Conservation (phyloP, 2,113 vertebrate species). For the Serranochromis macrocephalus region DNA sequence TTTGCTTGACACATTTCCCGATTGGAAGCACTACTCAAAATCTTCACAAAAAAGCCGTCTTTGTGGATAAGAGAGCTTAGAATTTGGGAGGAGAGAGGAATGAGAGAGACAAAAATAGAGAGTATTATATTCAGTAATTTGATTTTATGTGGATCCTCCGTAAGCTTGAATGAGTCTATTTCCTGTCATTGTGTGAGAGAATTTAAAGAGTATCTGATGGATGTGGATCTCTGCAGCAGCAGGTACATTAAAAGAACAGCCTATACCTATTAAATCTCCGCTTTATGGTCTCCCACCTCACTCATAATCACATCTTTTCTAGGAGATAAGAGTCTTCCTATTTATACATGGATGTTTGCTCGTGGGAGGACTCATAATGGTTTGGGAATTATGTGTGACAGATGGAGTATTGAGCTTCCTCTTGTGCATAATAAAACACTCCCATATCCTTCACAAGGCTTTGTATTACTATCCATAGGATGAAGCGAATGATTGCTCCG, state of each 20-base stretch:
- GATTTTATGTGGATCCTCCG: slow-evolving; percentile 18
- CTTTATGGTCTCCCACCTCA: slow-evolving; percentile 8
- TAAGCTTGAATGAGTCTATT: slow-evolving; percentile 31
- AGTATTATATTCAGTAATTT: slow-evolving; percentile 41
- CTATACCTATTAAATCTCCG: not conserved
- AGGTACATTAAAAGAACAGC: slow-evolving; percentile 23
- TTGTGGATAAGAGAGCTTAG: not conserved
- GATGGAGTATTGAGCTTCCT: slow-evolving; percentile 9
- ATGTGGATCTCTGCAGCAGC: slow-evolving; percentile 13
- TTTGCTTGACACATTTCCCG: slow-evolving; percentile 5
- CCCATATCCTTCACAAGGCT: not conserved
- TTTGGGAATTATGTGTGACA: slow-evolving; percentile 16
- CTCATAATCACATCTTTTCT: not conserved
- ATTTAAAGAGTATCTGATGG: slow-evolving; percentile 31
- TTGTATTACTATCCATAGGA: not conserved
- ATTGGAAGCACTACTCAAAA: slow-evolving; percentile 10
- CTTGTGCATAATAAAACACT: not conserved
- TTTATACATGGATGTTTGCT: slow-evolving; percentile 22
- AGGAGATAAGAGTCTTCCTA: not conserved
- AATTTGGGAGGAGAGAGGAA: not conserved
- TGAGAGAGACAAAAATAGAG: not conserved
- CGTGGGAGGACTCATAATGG: not conserved
- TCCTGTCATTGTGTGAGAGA: slow-evolving; percentile 28
- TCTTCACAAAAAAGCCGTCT: not conserved
- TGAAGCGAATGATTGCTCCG: not conserved